Evolutionary conservation across 2,888 invertebrate genomes (phyloP).

Genomic region (Tridacna gigas): DNA sequence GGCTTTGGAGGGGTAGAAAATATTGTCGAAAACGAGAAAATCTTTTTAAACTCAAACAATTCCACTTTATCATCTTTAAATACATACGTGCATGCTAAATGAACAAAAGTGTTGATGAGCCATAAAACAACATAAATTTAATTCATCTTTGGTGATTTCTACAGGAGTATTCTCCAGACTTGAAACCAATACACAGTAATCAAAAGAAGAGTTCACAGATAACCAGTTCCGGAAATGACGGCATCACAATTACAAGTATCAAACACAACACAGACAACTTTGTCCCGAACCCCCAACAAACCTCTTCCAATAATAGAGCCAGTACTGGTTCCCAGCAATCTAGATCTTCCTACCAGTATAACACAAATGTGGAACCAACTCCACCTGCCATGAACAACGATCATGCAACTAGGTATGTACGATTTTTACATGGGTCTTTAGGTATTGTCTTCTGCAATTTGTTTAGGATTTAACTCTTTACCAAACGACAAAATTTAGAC

Average conservation of each 20-base stretch:
- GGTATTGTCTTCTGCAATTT: background rate
- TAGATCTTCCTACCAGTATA: conserved; percentile 41
- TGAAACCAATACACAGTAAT: conserved; percentile 83
- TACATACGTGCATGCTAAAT: too few relatives aligned
- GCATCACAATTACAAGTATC: conserved; percentile 84
- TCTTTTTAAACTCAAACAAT: too few relatives aligned
- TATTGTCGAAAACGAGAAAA: too few relatives aligned
- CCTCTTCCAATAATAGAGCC: conserved; percentile 28
- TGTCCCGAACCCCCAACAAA: conserved; percentile 19
- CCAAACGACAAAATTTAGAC: too few relatives aligned
- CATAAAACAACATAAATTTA: too few relatives aligned
- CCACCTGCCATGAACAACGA: conserved; percentile 21
- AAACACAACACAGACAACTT: conserved; percentile 73
- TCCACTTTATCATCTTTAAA: too few relatives aligned
- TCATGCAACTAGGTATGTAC: conserved; percentile 10
- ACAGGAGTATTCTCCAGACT: conserved; percentile 85
- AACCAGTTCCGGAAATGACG: conserved; percentile 70
- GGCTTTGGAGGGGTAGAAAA: too few relatives aligned
- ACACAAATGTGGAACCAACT: conserved; percentile 28
- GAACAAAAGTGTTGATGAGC: too few relatives aligned
- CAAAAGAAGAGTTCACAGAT: conserved; percentile 77
- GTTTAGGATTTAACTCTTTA: too few relatives aligned
- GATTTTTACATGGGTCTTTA: background rate
- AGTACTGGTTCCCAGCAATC: conserved; percentile 39
- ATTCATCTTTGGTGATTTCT: background rate